phyloP scores from a whole-genome alignment of 2,113 vertebrate genomes.

The Ramphastos sulfuratus region DNA sequence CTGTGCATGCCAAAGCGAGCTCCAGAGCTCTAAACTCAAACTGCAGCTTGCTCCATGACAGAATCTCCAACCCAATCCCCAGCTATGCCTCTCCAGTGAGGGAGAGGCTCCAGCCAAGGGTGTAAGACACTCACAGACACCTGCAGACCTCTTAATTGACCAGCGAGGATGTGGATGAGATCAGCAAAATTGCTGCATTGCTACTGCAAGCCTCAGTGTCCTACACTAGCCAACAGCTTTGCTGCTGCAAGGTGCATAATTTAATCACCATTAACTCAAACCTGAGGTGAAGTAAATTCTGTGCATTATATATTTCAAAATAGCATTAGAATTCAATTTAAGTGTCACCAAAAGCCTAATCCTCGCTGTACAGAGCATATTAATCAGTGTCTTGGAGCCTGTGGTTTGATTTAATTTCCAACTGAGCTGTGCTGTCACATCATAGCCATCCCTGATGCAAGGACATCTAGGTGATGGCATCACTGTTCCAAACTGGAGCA shows the following conservation, averaged over 20 bases:
- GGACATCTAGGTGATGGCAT: not conserved
- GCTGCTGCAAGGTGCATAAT: slow-evolving; percentile 42
- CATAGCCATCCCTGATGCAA: not conserved
- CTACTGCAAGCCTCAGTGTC: not conserved
- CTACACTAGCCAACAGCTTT: not conserved
- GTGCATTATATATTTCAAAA: slow-evolving; percentile 63
- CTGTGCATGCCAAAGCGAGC: not conserved
- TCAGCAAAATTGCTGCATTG: slow-evolving; percentile 31
- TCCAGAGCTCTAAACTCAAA: not conserved
- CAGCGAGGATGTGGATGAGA: slow-evolving; percentile 26
- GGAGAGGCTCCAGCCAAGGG: not conserved
- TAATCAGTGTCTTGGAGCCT: slow-evolving; percentile 42
- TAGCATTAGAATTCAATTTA: slow-evolving; percentile 73
- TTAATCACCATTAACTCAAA: slow-evolving; percentile 70
- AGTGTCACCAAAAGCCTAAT: slow-evolving; percentile 64
- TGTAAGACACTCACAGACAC: not conserved
- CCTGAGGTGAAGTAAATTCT: slow-evolving; percentile 68
- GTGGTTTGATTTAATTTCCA: slow-evolving; percentile 53
- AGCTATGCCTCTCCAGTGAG: not conserved
- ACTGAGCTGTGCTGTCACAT: slow-evolving; percentile 2
- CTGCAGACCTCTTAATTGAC: slow-evolving; percentile 35
- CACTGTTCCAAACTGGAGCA: fast-evolving
- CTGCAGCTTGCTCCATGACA: not conserved
- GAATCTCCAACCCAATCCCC: not conserved
- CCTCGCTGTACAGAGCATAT: slow-evolving; percentile 38